phyloP scores from a whole-genome alignment of 2,797 vertebrate genomes.

The Leptoclinus maculatus region DNA sequence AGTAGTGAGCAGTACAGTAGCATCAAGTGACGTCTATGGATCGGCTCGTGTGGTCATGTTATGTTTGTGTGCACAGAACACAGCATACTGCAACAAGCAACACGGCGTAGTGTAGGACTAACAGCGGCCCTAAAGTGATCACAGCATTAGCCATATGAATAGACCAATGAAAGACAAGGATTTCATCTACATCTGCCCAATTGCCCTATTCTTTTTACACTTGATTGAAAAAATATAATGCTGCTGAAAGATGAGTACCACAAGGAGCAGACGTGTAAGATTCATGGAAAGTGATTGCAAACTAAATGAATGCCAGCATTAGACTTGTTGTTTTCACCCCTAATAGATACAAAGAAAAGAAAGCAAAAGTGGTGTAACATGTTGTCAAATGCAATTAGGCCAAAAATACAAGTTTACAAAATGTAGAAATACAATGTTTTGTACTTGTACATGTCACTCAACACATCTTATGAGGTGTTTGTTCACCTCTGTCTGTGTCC shows the following conservation, averaged over 20 bases:
- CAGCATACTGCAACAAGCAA: neutral
- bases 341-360: neutral
- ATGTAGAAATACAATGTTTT: neutral
- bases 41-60: neutral
- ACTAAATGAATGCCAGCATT: neutral
- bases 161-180: neutral
- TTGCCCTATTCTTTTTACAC: neutral
- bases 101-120: neutral
- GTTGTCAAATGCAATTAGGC: neutral
- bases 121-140: constrained; percentile 6
- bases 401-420: neutral
- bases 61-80: neutral
- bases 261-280: neutral
- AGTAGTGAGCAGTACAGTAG: neutral
- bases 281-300: neutral
- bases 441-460: neutral
- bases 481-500: neutral
- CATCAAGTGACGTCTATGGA: constrained; percentile 1
- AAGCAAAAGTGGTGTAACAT: neutral
- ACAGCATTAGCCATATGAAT: neutral
- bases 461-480: neutral
- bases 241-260: neutral
- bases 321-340: neutral
- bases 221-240: neutral
- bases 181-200: neutral